Evolutionary conservation across 2,888 invertebrate genomes (phyloP).

Genomic region (Melanostoma mellinum): DNA sequence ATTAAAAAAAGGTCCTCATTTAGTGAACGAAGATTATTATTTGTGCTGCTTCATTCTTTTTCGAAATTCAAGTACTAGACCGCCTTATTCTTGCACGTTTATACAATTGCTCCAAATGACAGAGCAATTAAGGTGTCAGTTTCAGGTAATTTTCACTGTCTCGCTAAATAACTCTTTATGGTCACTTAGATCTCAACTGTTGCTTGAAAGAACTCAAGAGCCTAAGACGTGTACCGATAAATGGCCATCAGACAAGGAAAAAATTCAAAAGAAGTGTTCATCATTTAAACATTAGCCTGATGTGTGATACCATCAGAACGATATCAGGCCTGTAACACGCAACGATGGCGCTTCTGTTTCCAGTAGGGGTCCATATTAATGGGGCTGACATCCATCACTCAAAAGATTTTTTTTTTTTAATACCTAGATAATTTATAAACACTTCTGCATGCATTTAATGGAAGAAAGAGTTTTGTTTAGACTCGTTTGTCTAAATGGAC

Average conservation of each 20-base stretch:
- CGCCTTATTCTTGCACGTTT: neutral
- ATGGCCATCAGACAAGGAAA: neutral
- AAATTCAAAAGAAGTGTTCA: constrained; percentile 1
- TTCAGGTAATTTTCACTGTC: constrained; percentile 39
- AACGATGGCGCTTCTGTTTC: constrained; percentile 13
- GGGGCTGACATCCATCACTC: no score
- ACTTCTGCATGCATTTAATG: no score
- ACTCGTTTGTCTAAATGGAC: no score
- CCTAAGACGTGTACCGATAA: neutral
- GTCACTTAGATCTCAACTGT: constrained; percentile 38
- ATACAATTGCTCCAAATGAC: constrained; percentile 29
- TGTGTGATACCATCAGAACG: constrained; percentile 5
- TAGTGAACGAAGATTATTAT: neutral
- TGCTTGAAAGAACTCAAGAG: constrained; percentile 11
- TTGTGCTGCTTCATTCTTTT: neutral
- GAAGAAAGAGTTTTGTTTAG: no score
- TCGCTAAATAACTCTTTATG: constrained; percentile 33
- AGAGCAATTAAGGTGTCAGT: constrained; percentile 60
- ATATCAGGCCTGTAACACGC: constrained; percentile 35
- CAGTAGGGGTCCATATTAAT: neutral
- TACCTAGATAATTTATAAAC: no score
- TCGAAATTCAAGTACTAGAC: neutral
- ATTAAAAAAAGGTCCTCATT: constrained; percentile 36
- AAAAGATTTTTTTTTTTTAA: no score
- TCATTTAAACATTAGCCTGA: constrained; percentile 15